Percentiles rank a stretch among this genome's conserved stretches.
phyloP scores from a whole-genome alignment of 2,888 invertebrate species.

The Tenthredo scrophulariae region DNA sequence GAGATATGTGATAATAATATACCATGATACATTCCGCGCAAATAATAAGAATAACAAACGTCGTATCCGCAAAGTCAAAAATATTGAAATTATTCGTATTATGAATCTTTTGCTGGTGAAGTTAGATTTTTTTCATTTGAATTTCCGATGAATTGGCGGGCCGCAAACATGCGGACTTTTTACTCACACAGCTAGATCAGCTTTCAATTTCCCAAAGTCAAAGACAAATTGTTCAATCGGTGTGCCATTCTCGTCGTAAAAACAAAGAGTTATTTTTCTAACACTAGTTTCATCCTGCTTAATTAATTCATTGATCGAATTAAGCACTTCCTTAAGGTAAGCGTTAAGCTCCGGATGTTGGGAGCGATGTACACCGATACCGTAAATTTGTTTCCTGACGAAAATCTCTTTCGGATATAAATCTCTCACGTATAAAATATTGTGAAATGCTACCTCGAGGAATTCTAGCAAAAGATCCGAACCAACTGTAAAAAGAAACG shows the following conservation, averaged over 20 bases:
- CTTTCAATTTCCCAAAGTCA: slow-evolving; percentile 73
- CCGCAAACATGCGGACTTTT: neutral
- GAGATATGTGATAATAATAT: slow-evolving; percentile 64
- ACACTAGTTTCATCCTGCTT: slow-evolving; percentile 80
- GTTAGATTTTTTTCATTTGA: slow-evolving; percentile 61
- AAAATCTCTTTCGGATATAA: slow-evolving; percentile 85
- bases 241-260: slow-evolving; percentile 78
- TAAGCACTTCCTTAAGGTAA: slow-evolving; percentile 77
- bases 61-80: slow-evolving; percentile 3
- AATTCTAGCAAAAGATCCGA: slow-evolving; percentile 84
- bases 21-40: too few relatives aligned
- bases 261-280: slow-evolving; percentile 79
- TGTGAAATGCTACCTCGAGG: slow-evolving; percentile 84
- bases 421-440: slow-evolving; percentile 81
- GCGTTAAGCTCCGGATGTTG: slow-evolving; percentile 84
- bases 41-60: too few relatives aligned
- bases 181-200: slow-evolving; percentile 68
- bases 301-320: slow-evolving; percentile 73
- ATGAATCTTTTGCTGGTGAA: neutral
- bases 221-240: slow-evolving; percentile 79
- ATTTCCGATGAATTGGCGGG: slow-evolving; percentile 11
- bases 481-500: slow-evolving; percentile 74
- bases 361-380: slow-evolving; percentile 81
- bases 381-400: slow-evolving; percentile 83
- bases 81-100: slow-evolving; percentile 68